Evolutionary conservation across 2,113 vertebrate species (phyloP), one percentile per base, ranked within the genome.

Genomic region (Leucosticte australis): DNA sequence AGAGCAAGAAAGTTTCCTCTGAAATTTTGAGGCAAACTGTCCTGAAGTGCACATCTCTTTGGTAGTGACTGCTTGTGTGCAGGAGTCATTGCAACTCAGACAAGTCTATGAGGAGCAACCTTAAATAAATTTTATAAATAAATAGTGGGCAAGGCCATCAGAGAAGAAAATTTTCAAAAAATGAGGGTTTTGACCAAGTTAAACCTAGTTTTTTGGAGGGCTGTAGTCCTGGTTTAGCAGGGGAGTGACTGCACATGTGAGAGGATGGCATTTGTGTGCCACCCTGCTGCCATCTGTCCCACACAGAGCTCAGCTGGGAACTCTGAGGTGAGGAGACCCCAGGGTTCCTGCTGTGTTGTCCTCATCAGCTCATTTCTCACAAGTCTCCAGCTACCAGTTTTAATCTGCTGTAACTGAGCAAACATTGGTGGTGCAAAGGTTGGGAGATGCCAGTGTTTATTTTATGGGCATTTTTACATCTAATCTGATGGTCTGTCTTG

Each of bases 241-340:
- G 15, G 27, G 0, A 24, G 1, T 6, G 26, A 35, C 41, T 9
- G 33, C 9, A 6, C 1, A 0, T 50, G 10, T 2, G 3, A 33
- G 35, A 37, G 30, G 28, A 1, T 5, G 1, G 12, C 2, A 9
- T 64, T 39, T 0, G 0, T 41, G 59, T 84, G 50, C 49, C 60
- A 49, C 41, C 50, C 50, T 84, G 49, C 59, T 64, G 69, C 49
- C 82, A 39, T 12, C n/a, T 74, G 28, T 56, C 15, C n/a, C 59
- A 84, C 18, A 11, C n/a, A n/a, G 52, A 63, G 39, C 65, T 55
- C 8, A 1, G 0, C 22, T 6, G 3, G 74, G 59, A 84, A 4
- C 23, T 53, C 30, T 3, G 42, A 30, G 44, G 18, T 3, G 6
- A 67, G 65, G 52, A 46, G 49, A 59, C 27, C 33, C 42, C 56